Evolutionary conservation across 1,140 invertebrate species (phyloP).

Genomic region (Drosophila pectinifera): DNA sequence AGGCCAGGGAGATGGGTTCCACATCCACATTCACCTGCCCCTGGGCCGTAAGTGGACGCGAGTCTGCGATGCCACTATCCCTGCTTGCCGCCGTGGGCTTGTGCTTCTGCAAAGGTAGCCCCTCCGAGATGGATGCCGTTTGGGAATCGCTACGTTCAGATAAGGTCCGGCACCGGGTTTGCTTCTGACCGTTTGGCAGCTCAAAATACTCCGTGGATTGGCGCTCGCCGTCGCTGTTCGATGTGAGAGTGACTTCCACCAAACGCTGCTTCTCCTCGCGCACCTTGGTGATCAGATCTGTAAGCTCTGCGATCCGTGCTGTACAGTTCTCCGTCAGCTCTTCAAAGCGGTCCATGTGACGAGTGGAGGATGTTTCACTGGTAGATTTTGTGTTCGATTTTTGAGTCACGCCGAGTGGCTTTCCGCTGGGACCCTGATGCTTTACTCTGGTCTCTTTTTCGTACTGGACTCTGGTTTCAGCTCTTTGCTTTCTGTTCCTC

Average conservation of each 20-base stretch:
- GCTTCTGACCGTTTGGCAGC: slow-evolving; percentile 40
- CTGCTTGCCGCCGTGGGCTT: slow-evolving; percentile 71
- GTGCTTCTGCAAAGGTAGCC: slow-evolving; percentile 66
- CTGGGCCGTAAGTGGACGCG: slow-evolving; percentile 71
- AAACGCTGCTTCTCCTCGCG: slow-evolving; percentile 80
- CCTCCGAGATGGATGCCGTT: slow-evolving; percentile 53
- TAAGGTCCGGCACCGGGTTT: slow-evolving; percentile 26
- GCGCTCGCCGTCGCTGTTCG: slow-evolving; percentile 69
- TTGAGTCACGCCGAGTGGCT: neutral
- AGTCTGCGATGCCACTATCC: slow-evolving; percentile 79
- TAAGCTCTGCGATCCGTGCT: slow-evolving; percentile 75
- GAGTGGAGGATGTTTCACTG: slow-evolving; percentile 7
- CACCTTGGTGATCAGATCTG: slow-evolving; percentile 75
- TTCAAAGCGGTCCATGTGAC: slow-evolving; percentile 63
- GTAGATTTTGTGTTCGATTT: neutral
- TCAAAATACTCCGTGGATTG: slow-evolving; percentile 82
- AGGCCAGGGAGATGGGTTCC: slow-evolving; percentile 55
- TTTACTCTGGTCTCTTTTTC: neutral
- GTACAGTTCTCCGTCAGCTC: slow-evolving; percentile 78
- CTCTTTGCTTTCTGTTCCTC: neutral
- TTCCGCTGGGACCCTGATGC: neutral
- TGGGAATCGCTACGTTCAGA: slow-evolving; percentile 67
- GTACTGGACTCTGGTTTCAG: neutral
- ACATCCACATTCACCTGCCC: slow-evolving; percentile 54
- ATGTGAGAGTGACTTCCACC: slow-evolving; percentile 79